Conservation (phyloP, 1,140 invertebrate species). For the Rhopalosiphum padi region DNA sequence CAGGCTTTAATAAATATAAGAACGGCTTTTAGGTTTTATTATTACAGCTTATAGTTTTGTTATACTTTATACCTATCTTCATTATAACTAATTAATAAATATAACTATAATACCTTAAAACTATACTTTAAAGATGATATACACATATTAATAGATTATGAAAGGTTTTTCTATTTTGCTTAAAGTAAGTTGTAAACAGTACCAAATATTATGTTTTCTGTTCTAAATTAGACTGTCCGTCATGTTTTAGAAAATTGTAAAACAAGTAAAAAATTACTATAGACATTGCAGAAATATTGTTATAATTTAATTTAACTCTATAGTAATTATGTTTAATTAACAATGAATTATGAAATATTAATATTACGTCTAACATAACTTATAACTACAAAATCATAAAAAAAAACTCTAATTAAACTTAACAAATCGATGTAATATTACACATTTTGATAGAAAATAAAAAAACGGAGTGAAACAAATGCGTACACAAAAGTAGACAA, state of each 20-base stretch:
- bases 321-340: neutral
- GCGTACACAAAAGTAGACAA: neutral
- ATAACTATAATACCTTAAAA: neutral
- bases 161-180: neutral
- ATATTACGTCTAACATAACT: neutral
- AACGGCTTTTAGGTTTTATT: neutral
- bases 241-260: neutral
- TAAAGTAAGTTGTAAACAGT: neutral
- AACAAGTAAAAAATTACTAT: neutral
- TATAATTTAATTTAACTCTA: constrained; percentile 20
- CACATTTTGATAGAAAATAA: constrained; percentile 5
- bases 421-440: constrained; percentile 25
- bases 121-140: neutral
- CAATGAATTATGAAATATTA: neutral
- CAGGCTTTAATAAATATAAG: neutral
- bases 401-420: constrained; percentile 20
- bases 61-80: neutral
- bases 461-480: neutral
- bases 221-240: neutral
- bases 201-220: neutral
- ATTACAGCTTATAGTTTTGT: neutral
- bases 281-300: neutral
- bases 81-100: neutral
- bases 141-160: neutral
- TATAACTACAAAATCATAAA: neutral